Conservation (phyloP, 2,113 vertebrate genomes). For the Thinocorus orbignyianus region DNA sequence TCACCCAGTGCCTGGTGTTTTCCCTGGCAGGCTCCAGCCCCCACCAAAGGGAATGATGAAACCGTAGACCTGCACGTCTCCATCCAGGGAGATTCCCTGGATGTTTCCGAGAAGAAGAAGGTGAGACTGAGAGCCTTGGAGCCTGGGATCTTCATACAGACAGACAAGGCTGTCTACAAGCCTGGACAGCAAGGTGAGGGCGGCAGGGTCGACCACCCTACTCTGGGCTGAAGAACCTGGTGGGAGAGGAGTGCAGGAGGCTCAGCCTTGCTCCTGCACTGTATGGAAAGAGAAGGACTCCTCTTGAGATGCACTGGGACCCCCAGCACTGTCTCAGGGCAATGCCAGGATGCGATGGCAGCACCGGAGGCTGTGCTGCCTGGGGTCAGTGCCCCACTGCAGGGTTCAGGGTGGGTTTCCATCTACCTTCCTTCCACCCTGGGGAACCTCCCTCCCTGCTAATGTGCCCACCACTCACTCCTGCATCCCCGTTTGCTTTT, state of each 20-base stretch:
- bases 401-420: background rate
- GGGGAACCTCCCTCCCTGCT: accelerated
- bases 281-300: background rate
- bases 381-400: background rate
- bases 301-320: background rate
- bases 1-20: background rate
- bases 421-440: background rate
- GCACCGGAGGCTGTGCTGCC: background rate
- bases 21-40: conserved; percentile 3
- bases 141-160: conserved; percentile 35
- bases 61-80: background rate
- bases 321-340: background rate
- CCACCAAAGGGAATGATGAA: background rate
- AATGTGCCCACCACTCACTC: background rate
- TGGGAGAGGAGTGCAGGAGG: background rate
- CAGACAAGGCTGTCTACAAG: conserved; percentile 46
- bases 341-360: background rate
- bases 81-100: background rate
- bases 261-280: background rate
- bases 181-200: conserved; percentile 42
- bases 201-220: background rate
- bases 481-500: background rate
- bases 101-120: background rate
- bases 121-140: background rate
- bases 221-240: background rate